phyloP scores from a whole-genome alignment of 2,797 vertebrate genomes.

The Babyrousa celebensis region DNA sequence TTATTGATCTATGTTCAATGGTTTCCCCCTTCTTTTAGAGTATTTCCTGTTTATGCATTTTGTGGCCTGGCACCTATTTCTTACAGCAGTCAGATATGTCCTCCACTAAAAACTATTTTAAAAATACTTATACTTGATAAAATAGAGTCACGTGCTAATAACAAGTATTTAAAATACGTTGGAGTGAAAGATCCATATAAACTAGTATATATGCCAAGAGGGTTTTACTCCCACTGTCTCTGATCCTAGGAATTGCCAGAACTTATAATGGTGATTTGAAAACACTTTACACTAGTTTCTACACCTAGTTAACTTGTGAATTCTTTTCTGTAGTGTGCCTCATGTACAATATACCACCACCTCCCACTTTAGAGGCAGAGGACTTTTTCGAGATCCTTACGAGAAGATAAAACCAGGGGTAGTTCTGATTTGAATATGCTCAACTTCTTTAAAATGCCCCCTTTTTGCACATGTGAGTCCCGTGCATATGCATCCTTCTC shows the following conservation, averaged over 20 bases:
- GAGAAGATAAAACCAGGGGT: neutral
- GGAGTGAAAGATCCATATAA: neutral
- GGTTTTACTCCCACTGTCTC: neutral
- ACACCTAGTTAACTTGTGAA: neutral
- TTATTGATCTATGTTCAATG: accelerated
- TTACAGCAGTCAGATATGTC: neutral
- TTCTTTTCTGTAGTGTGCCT: neutral
- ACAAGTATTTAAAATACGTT: neutral
- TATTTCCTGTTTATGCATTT: neutral
- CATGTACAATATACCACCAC: too few relatives aligned
- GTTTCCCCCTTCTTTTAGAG: neutral
- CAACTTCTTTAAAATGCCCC: neutral
- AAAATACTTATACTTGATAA: neutral
- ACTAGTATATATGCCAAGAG: neutral
- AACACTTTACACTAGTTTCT: conserved; percentile 6
- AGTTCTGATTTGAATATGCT: neutral
- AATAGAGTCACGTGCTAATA: neutral
- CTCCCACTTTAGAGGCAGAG: too few relatives aligned
- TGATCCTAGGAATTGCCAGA: neutral
- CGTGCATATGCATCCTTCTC: neutral
- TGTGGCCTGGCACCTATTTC: neutral
- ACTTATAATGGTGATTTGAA: neutral
- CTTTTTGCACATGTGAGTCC: neutral
- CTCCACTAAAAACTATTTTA: neutral
- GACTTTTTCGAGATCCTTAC: conserved; percentile 1